Evolutionary conservation across 2,113 vertebrate genomes (phyloP).

Genomic region (Indri indri): DNA sequence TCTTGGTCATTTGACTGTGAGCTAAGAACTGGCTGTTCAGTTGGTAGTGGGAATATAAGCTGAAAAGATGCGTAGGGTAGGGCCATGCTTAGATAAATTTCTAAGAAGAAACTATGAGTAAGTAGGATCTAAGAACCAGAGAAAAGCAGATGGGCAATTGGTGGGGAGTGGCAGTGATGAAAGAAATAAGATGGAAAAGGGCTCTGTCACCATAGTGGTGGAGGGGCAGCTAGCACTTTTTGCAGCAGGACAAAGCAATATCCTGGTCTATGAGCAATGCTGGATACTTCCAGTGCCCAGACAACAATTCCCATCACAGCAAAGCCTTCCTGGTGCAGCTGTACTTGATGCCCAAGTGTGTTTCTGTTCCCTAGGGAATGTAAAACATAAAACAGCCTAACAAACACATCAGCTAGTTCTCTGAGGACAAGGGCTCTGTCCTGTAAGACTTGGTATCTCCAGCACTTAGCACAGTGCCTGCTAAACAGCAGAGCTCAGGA

Average conservation of each 20-base stretch:
- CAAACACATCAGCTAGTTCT: neutral
- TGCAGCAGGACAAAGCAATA: neutral
- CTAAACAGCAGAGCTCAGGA: neutral
- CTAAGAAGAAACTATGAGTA: neutral
- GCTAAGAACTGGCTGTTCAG: neutral
- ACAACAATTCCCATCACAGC: neutral
- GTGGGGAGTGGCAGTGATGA: neutral
- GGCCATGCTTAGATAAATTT: neutral
- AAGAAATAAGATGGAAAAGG: neutral
- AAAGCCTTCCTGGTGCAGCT: neutral
- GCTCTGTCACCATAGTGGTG: no score
- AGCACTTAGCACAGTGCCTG: neutral
- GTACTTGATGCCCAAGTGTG: neutral
- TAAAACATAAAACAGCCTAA: neutral
- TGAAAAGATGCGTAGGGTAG: neutral
- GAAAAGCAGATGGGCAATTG: neutral
- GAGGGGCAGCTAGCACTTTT: neutral
- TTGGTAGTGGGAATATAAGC: neutral
- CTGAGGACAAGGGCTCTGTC: neutral
- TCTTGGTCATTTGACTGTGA: conserved; percentile 18
- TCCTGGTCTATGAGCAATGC: neutral
- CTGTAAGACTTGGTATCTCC: neutral
- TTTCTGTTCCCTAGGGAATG: neutral
- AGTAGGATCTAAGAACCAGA: neutral
- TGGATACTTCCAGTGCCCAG: neutral